Evolutionary conservation across 2,797 vertebrate species (phyloP).

Genomic region (Malacoctenus gilli): DNA sequence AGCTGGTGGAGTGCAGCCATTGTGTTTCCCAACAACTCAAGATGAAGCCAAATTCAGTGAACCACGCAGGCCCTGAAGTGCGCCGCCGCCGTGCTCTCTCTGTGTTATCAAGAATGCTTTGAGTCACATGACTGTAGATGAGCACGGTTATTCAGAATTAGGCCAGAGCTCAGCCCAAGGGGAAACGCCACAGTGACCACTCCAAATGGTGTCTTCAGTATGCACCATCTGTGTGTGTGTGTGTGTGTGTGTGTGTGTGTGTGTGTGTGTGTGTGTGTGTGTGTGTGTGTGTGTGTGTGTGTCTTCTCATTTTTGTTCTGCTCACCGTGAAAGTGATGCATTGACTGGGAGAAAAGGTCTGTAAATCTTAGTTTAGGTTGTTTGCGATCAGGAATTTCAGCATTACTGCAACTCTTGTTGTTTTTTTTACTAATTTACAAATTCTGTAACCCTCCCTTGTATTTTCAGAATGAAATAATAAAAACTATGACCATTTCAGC

Average conservation of each 20-base stretch:
- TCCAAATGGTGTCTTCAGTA: constrained; percentile 67
- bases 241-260: constrained; percentile 12
- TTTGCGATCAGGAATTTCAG: too few relatives aligned
- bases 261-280: constrained; percentile 1
- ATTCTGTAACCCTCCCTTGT: too few relatives aligned
- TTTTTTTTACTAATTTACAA: too few relatives aligned
- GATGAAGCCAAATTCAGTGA: constrained; percentile 34
- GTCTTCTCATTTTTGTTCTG: too few relatives aligned
- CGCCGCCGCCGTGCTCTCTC: constrained; percentile 21
- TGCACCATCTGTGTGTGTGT: constrained; percentile 61
- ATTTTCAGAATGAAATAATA: too few relatives aligned
- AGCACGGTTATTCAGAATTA: constrained; percentile 66
- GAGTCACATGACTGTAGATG: constrained; percentile 65
- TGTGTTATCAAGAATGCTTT: constrained; percentile 57
- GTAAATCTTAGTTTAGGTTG: too few relatives aligned
- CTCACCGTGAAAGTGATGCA: too few relatives aligned
- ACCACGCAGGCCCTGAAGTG: constrained; percentile 24
- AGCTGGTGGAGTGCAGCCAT: constrained; percentile 5
- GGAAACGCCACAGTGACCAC: constrained; percentile 61
- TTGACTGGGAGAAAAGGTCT: too few relatives aligned
- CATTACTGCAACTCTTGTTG: too few relatives aligned
- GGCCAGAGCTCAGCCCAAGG: constrained; percentile 68
- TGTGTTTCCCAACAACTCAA: constrained; percentile 21
- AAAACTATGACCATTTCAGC: too few relatives aligned
- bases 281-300: not conserved